Conservation (phyloP, 1,140 invertebrate species). For the Pogonus chalceus region DNA sequence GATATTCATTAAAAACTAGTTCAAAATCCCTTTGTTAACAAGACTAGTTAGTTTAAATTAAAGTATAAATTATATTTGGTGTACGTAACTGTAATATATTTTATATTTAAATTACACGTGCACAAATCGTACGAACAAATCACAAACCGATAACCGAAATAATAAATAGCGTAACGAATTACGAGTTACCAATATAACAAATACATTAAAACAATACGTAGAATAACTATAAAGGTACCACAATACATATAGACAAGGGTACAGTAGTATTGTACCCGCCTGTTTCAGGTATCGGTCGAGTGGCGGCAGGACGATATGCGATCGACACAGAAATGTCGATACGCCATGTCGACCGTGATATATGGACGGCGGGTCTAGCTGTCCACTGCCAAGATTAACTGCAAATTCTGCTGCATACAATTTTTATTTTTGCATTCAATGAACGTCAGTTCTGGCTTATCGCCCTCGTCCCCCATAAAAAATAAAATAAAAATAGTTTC, state of each 20-base stretch:
- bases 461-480: not conserved
- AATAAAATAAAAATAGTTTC: not conserved
- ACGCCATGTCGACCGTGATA: not conserved
- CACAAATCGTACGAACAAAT: too few species aligned
- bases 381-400: not conserved
- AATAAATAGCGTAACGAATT: too few species aligned
- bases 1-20: too few species aligned
- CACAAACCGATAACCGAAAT: too few species aligned
- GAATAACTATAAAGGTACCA: not conserved
- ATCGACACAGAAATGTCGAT: not conserved
- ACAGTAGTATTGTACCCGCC: not conserved
- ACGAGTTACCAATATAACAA: too few species aligned
- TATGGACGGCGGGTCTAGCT: not conserved
- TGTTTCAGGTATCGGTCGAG: not conserved
- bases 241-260: not conserved
- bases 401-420: not conserved
- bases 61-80: too few species aligned
- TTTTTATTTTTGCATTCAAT: slow-evolving; percentile 6
- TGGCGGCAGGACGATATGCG: not conserved
- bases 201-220: not conserved
- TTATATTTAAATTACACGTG: too few species aligned
- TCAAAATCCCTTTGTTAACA: too few species aligned
- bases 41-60: too few species aligned
- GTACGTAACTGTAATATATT: too few species aligned
- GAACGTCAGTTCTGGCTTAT: slow-evolving; percentile 1